Base-by-base conservation (phyloP, 2,797 vertebrate species). In the Enteromius unitaeniatus region DNA sequence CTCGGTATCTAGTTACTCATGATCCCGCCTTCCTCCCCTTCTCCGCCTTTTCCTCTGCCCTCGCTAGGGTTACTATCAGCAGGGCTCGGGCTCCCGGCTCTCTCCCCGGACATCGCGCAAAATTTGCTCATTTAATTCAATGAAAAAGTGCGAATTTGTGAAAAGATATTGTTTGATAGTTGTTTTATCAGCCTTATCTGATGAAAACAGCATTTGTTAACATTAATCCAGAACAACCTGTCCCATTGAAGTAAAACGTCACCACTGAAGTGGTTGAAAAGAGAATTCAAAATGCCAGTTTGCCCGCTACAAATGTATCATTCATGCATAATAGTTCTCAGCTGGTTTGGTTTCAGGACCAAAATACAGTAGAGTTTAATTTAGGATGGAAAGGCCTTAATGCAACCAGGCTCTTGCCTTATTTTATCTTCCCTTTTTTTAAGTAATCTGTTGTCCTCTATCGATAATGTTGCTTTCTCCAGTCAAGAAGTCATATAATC, bases 151-250 rank as follows among this genome's bases (percentile, higher is more conserved):
- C n/a, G n/a, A n/a, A n/a, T n/a, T n/a, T n/a, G n/a, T n/a, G n/a
- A n/a, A n/a, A 58, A 40, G 51, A 40, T 21, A 62, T 62, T 4
- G 37, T 28, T 4, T 17, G 15, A 7, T 42, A 19, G 37, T 42
- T 60, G 14, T 60, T 60, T 14, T 10, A 23, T 40, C 31, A 42
- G 37, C 19, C 37, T 17, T 42, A 62, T 60, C 74, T 62, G 37
- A 77, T 62, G 55, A 37, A 77, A 77, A 10, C 9, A 1, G n/a
- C 15, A 62, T 77, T 42, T 77, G 55, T 45, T 45, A 62, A 53
- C 60, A n/a, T 28, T 4, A 62, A 5, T 28, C 60, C 13, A 62
- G 26, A 28, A 15, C 26, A 77, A 77, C 37, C 14, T 14, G 60
- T 34, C 19, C 1, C 6, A 76, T 17, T 60, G n/a, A 42, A 60